Base-by-base conservation (phyloP, 2,797 vertebrate genomes). In the Microhierax caerulescens region DNA sequence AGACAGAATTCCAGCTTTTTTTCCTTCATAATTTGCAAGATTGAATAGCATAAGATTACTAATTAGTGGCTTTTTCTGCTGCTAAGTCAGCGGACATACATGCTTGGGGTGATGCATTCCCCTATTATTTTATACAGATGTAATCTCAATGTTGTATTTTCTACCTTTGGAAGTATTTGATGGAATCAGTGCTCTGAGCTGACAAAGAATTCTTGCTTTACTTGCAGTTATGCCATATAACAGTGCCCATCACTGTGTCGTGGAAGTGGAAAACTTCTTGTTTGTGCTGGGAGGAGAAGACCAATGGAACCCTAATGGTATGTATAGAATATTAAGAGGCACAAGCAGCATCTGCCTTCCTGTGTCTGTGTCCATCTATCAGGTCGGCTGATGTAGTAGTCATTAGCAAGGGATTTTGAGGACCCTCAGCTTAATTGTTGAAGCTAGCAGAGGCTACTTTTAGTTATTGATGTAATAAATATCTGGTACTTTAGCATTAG, bases 291-390 rank as follows among this genome's bases (percentile, higher is more conserved):
- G 99, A 48, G 99, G 99, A 98, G 99, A 99, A 98, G 99, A 99
- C 98, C 99, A 99, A 48, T 99, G 99, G 99, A 99, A 99, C 97
- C 99, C 99, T 54, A 99, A 99, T 24, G 99, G 99, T 99, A 98
- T 57, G 97, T 96, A 93, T 4, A 57, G 25, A 72, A 79, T 48
- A 82, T 74, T 67, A 41, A 76, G 79, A 90, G 32, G 18, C 64
- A 97, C 28, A 48, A 47, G 43, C 45, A 86, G 23, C 53, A 41
- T 80, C 53, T 91, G 47, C 51, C 56, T 87, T 78, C 80, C 54
- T 78, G 6, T 77, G 36, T 85, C 54, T 74, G 32, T 79, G 32
- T 79, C 54, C 82, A n/a, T 65, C 45, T 8, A 1, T 77, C 34
- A 34, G 43, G 50, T 67, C 83, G 45, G 64, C 77, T 74, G n/a